These are phyloP conservation scores for Synanthedon andrenaeformis DNA, from an alignment of 2,888 invertebrate genomes.

Conservation along the genomic window DNA sequence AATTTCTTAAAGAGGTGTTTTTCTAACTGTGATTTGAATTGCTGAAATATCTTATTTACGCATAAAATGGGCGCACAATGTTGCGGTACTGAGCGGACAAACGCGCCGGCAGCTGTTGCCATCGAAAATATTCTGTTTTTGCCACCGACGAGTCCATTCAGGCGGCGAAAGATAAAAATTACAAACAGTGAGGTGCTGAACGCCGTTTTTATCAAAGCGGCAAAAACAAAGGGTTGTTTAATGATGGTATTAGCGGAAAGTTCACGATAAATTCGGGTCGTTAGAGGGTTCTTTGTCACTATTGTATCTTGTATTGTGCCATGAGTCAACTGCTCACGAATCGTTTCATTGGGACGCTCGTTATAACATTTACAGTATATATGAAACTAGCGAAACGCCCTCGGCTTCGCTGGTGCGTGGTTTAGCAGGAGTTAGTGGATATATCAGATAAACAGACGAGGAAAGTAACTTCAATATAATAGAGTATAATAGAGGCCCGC, in stretches of 20 bases:
- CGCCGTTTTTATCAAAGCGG: constrained; percentile 60
- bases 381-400: too few relatives aligned
- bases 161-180: constrained; percentile 61
- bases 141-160: constrained; percentile 42
- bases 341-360: constrained; percentile 29
- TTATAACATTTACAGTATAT: not conserved
- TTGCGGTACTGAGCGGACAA: not conserved
- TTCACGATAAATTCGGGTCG: constrained; percentile 64
- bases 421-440: too few relatives aligned
- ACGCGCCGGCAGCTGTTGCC: constrained; percentile 23
- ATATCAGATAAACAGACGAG: too few relatives aligned
- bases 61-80: not conserved
- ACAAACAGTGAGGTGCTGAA: constrained; percentile 48
- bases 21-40: constrained; percentile 1
- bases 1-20: constrained; percentile 1
- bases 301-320: constrained; percentile 46
- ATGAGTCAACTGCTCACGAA: constrained; percentile 40
- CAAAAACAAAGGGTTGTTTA: constrained; percentile 65
- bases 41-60: not conserved
- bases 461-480: too few relatives aligned
- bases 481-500: too few relatives aligned
- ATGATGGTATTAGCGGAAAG: constrained; percentile 67
- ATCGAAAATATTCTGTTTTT: constrained; percentile 42
- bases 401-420: too few relatives aligned
- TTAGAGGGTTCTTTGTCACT: constrained; percentile 58